These are phyloP conservation scores for Tenebrio molitor DNA, from an alignment of 1,140 invertebrate species.

Conservation along the genomic window DNA sequence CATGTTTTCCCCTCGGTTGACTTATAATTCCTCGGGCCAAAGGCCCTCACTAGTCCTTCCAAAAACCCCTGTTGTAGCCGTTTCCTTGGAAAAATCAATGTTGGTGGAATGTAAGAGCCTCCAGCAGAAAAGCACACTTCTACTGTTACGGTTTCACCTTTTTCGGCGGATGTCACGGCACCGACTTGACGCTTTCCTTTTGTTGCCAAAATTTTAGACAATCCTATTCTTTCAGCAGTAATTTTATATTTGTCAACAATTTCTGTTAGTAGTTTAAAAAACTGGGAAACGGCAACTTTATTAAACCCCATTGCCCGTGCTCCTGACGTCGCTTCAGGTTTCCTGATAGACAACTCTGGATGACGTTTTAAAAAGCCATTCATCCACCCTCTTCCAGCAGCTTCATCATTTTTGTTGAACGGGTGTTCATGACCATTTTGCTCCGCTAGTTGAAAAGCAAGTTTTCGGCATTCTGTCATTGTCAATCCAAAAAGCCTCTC, in stretches of 20 bases:
- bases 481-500: too few species aligned
- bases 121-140: conserved; percentile 3
- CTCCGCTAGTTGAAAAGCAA: conserved; percentile 44
- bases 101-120: not conserved
- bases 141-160: conserved; percentile 1
- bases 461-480: too few species aligned
- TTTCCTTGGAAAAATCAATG: conserved; percentile 1
- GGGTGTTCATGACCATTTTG: conserved; percentile 22
- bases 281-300: conserved; percentile 28
- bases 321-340: conserved; percentile 46
- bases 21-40: too few species aligned
- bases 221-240: not conserved
- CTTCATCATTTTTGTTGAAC: conserved; percentile 10
- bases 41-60: too few species aligned
- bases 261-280: conserved; percentile 35
- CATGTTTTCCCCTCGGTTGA: too few species aligned
- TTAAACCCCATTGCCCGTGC: conserved; percentile 45
- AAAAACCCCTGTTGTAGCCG: not conserved
- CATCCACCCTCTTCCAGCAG: conserved; percentile 25
- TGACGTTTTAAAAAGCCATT: conserved; percentile 12
- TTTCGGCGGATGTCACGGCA: not conserved
- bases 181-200: conserved; percentile 17
- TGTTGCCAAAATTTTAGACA: not conserved
- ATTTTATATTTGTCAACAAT: not conserved
- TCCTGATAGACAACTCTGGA: not conserved